Conservation (phyloP, 1,140 invertebrate species). For the Zaprionus vittiger region DNA sequence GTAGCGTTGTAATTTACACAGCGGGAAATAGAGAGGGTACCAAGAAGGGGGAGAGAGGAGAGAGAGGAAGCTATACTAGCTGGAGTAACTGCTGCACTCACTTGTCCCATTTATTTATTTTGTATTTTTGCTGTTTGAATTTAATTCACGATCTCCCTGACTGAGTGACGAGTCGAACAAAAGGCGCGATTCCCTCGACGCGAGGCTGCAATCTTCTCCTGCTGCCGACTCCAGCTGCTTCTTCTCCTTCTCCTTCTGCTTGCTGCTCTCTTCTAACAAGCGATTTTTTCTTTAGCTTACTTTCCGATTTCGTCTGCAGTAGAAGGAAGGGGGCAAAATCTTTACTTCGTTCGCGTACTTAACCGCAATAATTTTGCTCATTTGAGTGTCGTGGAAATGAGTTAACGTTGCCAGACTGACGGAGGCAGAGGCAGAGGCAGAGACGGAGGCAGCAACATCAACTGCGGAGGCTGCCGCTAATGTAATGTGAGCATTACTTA, state of each 20-base stretch:
- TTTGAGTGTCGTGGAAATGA: constrained; percentile 83
- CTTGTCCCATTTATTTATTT: constrained; percentile 83
- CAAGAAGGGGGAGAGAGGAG: neutral
- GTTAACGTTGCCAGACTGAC: constrained; percentile 75
- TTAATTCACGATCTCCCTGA: constrained; percentile 74
- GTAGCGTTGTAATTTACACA: constrained; percentile 73
- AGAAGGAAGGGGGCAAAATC: constrained; percentile 54
- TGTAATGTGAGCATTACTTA: constrained; percentile 81
- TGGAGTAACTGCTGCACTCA: constrained; percentile 50
- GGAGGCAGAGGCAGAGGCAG: constrained; percentile 15
- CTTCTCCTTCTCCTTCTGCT: constrained; percentile 5
- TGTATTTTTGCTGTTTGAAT: constrained; percentile 78
- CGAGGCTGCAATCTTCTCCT: constrained; percentile 44
- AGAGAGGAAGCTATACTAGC: neutral
- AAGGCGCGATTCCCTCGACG: constrained; percentile 43
- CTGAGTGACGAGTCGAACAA: constrained; percentile 35
- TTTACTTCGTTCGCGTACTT: constrained; percentile 73
- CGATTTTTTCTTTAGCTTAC: constrained; percentile 64
- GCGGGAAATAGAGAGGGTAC: neutral
- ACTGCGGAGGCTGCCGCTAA: constrained; percentile 44
- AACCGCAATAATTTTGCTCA: constrained; percentile 83
- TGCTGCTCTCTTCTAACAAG: constrained; percentile 38
- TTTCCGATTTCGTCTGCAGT: constrained; percentile 64
- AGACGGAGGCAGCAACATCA: constrained; percentile 20
- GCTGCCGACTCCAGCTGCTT: constrained; percentile 28